A percentile compares a stretch with the other conserved stretches of the same genome.
Conservation (phyloP, 2,797 vertebrate species). For the Micropoecilia bifurca region DNA sequence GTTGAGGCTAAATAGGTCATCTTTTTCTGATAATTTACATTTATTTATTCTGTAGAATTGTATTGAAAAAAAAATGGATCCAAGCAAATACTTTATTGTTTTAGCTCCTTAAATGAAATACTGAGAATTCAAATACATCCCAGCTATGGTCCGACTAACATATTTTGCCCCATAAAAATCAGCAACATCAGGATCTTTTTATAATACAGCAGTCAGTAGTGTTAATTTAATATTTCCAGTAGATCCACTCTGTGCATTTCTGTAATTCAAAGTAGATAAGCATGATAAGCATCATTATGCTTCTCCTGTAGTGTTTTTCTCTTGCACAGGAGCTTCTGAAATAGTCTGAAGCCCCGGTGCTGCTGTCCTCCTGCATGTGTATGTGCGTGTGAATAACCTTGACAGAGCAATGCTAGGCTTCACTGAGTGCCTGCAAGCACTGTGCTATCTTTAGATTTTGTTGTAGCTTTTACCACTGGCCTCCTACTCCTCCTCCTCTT, state of each 20-base stretch:
- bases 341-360: slow-evolving; percentile 23
- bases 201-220: neutral
- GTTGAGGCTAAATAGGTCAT: neutral
- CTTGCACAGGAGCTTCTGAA: slow-evolving; percentile 13
- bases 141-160: neutral
- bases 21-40: neutral
- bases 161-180: neutral
- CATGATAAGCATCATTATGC: neutral
- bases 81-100: neutral
- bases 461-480: slow-evolving; percentile 77
- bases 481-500: slow-evolving; percentile 65
- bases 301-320: slow-evolving; percentile 9
- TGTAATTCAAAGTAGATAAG: slow-evolving; percentile 4
- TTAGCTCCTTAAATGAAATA: neutral
- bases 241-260: neutral
- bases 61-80: neutral
- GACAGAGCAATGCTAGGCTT: slow-evolving; percentile 72
- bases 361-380: slow-evolving; percentile 35
- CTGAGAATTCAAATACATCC: neutral
- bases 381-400: slow-evolving; percentile 71
- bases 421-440: slow-evolving; percentile 75
- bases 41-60: neutral
- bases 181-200: neutral
- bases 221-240: neutral
- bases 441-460: slow-evolving; percentile 83